Evolutionary conservation across 2,888 invertebrate genomes (phyloP).

Genomic region (Arge pagana): DNA sequence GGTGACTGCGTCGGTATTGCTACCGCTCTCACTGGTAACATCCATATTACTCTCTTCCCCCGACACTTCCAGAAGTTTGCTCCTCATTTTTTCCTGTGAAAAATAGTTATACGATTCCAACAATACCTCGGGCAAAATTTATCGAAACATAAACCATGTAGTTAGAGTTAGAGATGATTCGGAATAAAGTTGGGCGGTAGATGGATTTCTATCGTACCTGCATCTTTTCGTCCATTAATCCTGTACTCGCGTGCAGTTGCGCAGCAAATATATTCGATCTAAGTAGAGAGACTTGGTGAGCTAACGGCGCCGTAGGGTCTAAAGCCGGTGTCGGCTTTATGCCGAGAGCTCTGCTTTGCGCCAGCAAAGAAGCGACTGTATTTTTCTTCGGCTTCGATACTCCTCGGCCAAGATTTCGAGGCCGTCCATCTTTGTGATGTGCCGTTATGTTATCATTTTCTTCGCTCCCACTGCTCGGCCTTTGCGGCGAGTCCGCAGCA

Average conservation of each 20-base stretch:
- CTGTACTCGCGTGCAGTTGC: conserved; percentile 58
- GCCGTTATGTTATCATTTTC: conserved; percentile 64
- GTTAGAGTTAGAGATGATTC: too few species aligned
- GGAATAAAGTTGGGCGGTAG: too few species aligned
- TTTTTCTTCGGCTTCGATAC: conserved; percentile 92
- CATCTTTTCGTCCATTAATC: conserved; percentile 50
- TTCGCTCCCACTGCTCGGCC: conserved; percentile 67
- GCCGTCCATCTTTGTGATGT: conserved; percentile 73
- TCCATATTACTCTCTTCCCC: conserved; percentile 58
- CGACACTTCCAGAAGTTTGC: conserved; percentile 52
- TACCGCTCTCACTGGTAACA: conserved; percentile 56
- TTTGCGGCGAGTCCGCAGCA: conserved; percentile 65
- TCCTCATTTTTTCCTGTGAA: conserved; percentile 58
- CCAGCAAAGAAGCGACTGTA: conserved; percentile 85
- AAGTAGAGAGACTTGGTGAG: conserved; percentile 64
- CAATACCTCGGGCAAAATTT: too few species aligned
- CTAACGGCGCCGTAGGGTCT: conserved; percentile 63
- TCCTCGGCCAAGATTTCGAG: conserved; percentile 82
- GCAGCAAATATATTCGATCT: conserved; percentile 71
- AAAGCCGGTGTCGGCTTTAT: conserved; percentile 72
- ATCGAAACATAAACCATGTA: too few species aligned
- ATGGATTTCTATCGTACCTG: conserved; percentile 33
- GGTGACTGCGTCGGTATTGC: conserved; percentile 54
- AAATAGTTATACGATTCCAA: too few species aligned
- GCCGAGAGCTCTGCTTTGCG: conserved; percentile 83